phyloP scores from a whole-genome alignment of 2,797 vertebrate genomes.

The Tenualosa ilisha region DNA sequence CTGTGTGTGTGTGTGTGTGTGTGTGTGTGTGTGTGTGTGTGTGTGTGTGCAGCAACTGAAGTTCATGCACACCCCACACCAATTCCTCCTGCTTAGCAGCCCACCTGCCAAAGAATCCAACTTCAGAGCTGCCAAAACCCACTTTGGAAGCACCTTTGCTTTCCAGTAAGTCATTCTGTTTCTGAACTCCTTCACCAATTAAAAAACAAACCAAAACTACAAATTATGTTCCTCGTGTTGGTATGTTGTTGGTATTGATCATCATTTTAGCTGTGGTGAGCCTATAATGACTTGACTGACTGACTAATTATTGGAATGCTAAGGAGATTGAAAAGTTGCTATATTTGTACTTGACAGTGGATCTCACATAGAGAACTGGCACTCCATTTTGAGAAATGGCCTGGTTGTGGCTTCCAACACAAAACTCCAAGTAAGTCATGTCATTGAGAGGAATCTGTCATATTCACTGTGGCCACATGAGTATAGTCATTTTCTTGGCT shows the following conservation, averaged over 20 bases:
- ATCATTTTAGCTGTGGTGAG: neutral
- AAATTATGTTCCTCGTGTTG: neutral
- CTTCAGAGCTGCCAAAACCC: constrained; percentile 89
- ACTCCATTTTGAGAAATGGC: constrained; percentile 91
- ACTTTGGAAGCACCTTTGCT: constrained; percentile 89
- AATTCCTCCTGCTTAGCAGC: constrained; percentile 90
- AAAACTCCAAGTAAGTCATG: constrained; percentile 80
- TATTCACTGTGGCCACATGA: too few species aligned
- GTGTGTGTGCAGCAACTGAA: constrained; percentile 81
- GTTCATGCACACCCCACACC: constrained; percentile 91
- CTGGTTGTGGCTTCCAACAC: constrained; percentile 91
- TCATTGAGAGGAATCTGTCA: neutral
- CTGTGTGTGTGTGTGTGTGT: constrained; percentile 38
- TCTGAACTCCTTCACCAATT: neutral
- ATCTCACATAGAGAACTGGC: constrained; percentile 92
- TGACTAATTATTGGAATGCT: neutral
- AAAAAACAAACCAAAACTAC: neutral
- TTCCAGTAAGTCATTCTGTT: constrained; percentile 81
- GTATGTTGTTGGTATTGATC: neutral
- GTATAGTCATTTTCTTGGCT: neutral
- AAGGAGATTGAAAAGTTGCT: fast-evolving
- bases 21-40: constrained; percentile 22
- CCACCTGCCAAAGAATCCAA: constrained; percentile 94
- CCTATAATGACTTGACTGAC: neutral
- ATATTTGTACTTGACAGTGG: constrained; percentile 70